phyloP scores from a whole-genome alignment of 2,888 invertebrate species.

The Drosophila ezoana region DNA sequence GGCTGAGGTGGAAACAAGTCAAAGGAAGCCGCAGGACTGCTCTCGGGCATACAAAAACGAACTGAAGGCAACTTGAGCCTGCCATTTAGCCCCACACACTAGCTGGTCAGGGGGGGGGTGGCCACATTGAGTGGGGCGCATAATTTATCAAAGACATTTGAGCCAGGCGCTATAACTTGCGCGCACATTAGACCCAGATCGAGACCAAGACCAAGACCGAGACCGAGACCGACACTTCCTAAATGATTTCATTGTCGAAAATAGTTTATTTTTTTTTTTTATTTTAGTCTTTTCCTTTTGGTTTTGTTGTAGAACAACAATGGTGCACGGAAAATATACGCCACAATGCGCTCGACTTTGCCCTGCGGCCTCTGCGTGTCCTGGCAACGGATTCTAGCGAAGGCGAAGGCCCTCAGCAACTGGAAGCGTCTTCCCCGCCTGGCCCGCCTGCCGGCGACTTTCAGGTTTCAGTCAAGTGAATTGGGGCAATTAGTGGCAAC shows the following conservation, averaged over 20 bases:
- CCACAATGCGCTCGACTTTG: conserved; percentile 32
- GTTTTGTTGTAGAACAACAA: conserved; percentile 39
- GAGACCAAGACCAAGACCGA: conserved; percentile 7
- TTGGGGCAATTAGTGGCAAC: conserved; percentile 76
- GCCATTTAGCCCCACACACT: conserved; percentile 20
- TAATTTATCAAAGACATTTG: conserved; percentile 72
- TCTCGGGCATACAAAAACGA: neutral
- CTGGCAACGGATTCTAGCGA: conserved; percentile 23
- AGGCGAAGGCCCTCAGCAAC: neutral
- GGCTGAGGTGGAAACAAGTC: conserved; percentile 10
- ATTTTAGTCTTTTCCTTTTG: neutral
- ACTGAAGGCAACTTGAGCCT: conserved; percentile 29
- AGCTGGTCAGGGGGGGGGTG: neutral
- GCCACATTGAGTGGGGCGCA: conserved; percentile 22
- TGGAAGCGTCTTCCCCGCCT: neutral
- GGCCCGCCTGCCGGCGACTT: conserved; percentile 7
- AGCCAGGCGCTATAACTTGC: conserved; percentile 41
- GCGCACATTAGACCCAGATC: conserved; percentile 16
- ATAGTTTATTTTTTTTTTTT: conserved; percentile 44
- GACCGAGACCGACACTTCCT: conserved; percentile 61
- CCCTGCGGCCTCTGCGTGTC: conserved; percentile 31
- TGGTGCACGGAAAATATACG: conserved; percentile 45
- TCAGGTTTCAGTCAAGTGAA: conserved; percentile 55
- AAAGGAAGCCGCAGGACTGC: conserved; percentile 1
- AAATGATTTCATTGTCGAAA: conserved; percentile 75